These are phyloP conservation scores for Zophobas morio DNA, from an alignment of 1,140 invertebrate species.

Conservation along the genomic window DNA sequence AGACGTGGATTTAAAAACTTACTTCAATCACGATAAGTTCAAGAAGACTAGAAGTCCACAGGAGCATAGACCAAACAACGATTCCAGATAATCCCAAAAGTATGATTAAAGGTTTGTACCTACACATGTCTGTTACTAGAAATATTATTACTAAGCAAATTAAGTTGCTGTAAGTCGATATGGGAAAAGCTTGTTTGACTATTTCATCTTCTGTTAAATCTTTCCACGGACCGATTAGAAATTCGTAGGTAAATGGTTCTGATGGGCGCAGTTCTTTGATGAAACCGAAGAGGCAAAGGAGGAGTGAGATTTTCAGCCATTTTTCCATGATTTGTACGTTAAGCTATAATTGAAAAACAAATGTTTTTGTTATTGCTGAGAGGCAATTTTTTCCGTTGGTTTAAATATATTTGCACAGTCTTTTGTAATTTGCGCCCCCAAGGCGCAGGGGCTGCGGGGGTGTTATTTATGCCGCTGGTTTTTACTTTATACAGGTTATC, in stretches of 20 bases:
- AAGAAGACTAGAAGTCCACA: constrained; percentile 78
- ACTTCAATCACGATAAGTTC: constrained; percentile 66
- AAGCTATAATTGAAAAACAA: no score
- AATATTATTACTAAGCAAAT: constrained; percentile 81
- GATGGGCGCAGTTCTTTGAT: constrained; percentile 86
- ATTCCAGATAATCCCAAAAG: constrained; percentile 80
- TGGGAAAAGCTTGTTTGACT: constrained; percentile 81
- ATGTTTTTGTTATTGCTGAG: no score
- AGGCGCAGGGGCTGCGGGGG: no score
- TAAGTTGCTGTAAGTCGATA: constrained; percentile 83
- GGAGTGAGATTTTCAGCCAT: constrained; percentile 76
- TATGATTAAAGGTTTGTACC: constrained; percentile 91
- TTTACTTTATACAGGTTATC: no score
- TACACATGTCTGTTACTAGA: constrained; percentile 82
- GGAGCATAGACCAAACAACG: constrained; percentile 78
- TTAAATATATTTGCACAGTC: no score
- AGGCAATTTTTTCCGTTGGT: no score
- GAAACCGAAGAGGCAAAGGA: constrained; percentile 83
- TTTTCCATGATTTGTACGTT: constrained; percentile 64
- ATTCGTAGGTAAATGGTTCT: constrained; percentile 84
- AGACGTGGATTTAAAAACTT: neutral
- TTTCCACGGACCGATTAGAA: constrained; percentile 75
- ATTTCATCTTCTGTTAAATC: constrained; percentile 80
- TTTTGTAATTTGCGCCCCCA: no score
- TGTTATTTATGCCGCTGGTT: no score